Evolutionary conservation across 2,797 vertebrate species (phyloP).

Genomic region (Enteromius radiatus): DNA sequence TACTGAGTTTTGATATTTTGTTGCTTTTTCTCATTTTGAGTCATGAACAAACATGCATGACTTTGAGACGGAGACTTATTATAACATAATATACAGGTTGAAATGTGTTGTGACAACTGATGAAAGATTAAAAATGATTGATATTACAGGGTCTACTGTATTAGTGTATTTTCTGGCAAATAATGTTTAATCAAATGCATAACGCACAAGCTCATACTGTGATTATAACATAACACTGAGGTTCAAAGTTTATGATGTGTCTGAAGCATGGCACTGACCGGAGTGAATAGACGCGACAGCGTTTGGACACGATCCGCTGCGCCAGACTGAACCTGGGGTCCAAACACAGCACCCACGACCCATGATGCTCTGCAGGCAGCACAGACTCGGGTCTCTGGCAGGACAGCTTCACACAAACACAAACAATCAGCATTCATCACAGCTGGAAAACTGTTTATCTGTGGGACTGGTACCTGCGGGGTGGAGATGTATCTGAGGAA

Average conservation of each 20-base stretch:
- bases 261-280: not conserved
- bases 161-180: not conserved
- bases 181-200: not conserved
- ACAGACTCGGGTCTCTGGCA: conserved; percentile 73
- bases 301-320: conserved; percentile 82
- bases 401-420: conserved; percentile 77
- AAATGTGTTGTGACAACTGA: not conserved
- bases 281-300: conserved; percentile 88
- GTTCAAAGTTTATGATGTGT: not conserved
- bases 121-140: not conserved
- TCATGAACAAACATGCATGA: too few species aligned
- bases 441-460: not conserved
- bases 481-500: conserved; percentile 91
- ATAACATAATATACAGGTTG: not conserved
- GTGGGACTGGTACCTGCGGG: conserved; percentile 78
- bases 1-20: not conserved
- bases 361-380: conserved; percentile 65
- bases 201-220: not conserved
- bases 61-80: too few species aligned
- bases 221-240: not conserved
- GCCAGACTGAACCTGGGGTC: conserved; percentile 86
- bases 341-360: conserved; percentile 87
- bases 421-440: not conserved
- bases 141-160: not conserved
- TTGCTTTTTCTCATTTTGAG: not conserved